A percentile compares a stretch with the other conserved stretches of the same genome.
phyloP scores from a whole-genome alignment of 2,888 invertebrate species.

The Meiosimyza platycephala region DNA sequence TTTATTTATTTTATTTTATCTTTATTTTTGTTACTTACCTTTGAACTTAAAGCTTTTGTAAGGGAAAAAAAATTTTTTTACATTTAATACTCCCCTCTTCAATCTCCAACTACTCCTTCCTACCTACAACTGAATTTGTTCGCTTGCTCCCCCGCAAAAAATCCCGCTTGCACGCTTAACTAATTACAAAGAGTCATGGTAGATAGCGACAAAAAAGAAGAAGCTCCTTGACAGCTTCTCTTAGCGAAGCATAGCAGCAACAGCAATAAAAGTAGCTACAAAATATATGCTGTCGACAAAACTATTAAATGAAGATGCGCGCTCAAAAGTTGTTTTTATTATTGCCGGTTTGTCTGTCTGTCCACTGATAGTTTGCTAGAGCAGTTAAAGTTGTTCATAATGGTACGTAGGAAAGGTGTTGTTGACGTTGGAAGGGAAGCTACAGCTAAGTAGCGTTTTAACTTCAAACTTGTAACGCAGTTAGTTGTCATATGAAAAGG shows the following conservation, averaged over 20 bases:
- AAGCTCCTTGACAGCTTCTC: conserved; percentile 16
- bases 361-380: too few species aligned
- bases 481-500: conserved; percentile 40
- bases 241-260: neutral
- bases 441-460: neutral
- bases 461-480: conserved; percentile 22
- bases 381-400: too few species aligned
- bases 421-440: neutral
- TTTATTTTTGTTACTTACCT: neutral
- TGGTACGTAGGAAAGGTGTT: neutral
- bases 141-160: too few species aligned
- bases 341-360: too few species aligned
- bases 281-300: neutral
- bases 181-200: conserved; percentile 23
- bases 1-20: conserved; percentile 18
- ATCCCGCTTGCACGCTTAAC: neutral
- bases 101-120: too few species aligned
- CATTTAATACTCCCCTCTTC: too few species aligned
- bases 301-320: conserved; percentile 31
- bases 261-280: neutral
- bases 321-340: too few species aligned
- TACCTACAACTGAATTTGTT: too few species aligned
- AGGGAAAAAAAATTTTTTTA: neutral
- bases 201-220: neutral
- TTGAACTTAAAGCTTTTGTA: conserved; percentile 21